These are phyloP conservation scores for Sylvilagus bachmani DNA, from an alignment of 2,113 vertebrate species.

Conservation along the genomic window DNA sequence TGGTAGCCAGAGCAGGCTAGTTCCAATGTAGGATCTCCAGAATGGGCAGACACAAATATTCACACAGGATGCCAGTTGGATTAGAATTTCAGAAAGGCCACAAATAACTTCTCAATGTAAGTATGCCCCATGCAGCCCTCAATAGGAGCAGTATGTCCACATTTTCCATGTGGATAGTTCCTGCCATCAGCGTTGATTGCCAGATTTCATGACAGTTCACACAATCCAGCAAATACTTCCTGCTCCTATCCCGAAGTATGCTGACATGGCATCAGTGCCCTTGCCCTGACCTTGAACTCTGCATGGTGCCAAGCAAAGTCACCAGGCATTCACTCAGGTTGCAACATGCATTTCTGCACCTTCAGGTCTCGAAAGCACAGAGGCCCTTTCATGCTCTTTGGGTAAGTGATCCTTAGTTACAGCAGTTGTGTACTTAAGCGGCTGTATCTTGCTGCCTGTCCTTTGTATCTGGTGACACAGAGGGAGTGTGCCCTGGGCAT, in stretches of 20 bases:
- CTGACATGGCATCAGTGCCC: background rate
- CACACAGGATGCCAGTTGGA: background rate
- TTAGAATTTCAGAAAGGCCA: conserved; percentile 32
- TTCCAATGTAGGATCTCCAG: background rate
- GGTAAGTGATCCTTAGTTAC: background rate
- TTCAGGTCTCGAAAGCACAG: background rate
- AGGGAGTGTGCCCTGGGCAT: background rate
- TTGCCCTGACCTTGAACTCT: conserved; percentile 49
- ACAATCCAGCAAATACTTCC: background rate
- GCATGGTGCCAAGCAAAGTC: conserved; percentile 24
- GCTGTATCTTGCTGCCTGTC: background rate
- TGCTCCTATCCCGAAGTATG: background rate
- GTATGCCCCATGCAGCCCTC: background rate
- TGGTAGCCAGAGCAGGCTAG: background rate
- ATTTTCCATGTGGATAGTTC: conserved; percentile 22
- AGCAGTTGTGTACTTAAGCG: too few relatives aligned
- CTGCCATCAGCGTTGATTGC: background rate
- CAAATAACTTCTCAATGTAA: background rate
- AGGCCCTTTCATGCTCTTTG: background rate
- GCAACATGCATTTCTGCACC: conserved; percentile 12
- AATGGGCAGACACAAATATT: background rate
- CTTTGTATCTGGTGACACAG: background rate
- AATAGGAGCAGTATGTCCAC: background rate
- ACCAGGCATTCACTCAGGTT: conserved; percentile 24
- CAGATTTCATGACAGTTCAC: background rate